phyloP scores from a whole-genome alignment of 2,113 vertebrate species.

The Charina bottae region DNA sequence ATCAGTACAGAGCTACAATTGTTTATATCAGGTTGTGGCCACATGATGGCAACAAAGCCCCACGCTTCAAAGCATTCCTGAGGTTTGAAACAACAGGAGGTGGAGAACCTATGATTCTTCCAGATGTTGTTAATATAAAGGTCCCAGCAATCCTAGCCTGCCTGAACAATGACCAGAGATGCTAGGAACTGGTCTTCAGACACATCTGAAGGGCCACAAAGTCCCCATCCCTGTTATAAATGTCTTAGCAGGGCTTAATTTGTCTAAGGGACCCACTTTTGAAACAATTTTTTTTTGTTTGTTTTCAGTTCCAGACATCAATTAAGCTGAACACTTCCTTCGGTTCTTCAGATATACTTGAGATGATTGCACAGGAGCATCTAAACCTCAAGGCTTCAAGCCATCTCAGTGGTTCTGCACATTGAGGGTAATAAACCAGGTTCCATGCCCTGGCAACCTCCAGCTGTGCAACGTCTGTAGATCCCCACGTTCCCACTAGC shows the following conservation, averaged over 20 bases:
- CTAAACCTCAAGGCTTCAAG: background rate
- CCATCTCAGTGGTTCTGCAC: background rate
- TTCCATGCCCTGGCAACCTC: background rate
- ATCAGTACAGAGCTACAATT: background rate
- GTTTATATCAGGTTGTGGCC: background rate
- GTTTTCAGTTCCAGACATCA: background rate
- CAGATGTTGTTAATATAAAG: background rate
- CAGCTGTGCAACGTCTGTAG: background rate
- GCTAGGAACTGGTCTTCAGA: background rate
- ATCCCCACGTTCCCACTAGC: background rate
- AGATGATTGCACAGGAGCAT: background rate
- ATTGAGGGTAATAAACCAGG: background rate
- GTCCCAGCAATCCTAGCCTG: background rate
- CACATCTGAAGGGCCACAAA: background rate
- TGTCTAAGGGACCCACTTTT: background rate
- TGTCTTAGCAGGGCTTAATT: background rate
- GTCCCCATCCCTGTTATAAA: background rate
- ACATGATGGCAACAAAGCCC: background rate
- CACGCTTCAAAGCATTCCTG: background rate
- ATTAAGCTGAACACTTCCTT: background rate
- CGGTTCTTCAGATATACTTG: background rate
- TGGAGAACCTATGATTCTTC: background rate
- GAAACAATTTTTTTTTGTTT: background rate
- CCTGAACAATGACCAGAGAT: background rate
- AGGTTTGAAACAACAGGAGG: background rate